Conservation (phyloP, 2,113 vertebrate genomes). For the Callocephalon fimbriatum region DNA sequence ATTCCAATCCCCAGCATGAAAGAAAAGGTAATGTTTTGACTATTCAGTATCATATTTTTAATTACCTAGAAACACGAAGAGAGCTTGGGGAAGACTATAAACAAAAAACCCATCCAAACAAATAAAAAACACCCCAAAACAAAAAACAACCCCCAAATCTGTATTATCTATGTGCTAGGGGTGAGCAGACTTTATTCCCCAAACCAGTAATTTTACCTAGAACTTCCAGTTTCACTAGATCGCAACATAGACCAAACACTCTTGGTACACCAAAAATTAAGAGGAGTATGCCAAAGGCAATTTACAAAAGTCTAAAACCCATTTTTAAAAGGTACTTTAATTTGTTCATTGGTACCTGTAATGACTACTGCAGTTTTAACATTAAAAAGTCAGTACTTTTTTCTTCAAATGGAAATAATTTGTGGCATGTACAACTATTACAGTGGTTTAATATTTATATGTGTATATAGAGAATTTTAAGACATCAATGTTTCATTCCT, state of each 20-base stretch:
- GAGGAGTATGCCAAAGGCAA: constrained; percentile 31
- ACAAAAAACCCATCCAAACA: neutral
- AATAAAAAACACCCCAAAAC: neutral
- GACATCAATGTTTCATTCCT: constrained; percentile 47
- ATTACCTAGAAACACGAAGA: constrained; percentile 9
- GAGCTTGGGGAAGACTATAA: constrained; percentile 28
- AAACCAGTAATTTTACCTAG: constrained; percentile 8
- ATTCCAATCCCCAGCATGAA: constrained; percentile 46
- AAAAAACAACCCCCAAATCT: neutral
- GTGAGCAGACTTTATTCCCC: neutral
- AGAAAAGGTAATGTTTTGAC: constrained; percentile 28
- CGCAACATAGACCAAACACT: neutral
- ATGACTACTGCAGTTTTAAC: constrained; percentile 58
- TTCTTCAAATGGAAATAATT: constrained; percentile 48
- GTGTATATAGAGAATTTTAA: neutral
- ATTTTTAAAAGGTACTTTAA: constrained; percentile 73
- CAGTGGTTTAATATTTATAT: constrained; percentile 51
- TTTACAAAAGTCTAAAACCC: constrained; percentile 65
- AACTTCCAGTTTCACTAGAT: constrained; percentile 1
- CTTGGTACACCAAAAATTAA: constrained; percentile 3
- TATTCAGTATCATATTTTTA: neutral
- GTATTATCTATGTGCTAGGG: neutral
- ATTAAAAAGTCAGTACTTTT: constrained; percentile 65
- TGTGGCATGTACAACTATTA: constrained; percentile 57
- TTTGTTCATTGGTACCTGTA: constrained; percentile 70